A percentile compares a stretch with the other conserved stretches of the same genome.
These are phyloP conservation scores for Nemurella pictetii DNA, from an alignment of 2,888 invertebrate species.

Conservation along the genomic window DNA sequence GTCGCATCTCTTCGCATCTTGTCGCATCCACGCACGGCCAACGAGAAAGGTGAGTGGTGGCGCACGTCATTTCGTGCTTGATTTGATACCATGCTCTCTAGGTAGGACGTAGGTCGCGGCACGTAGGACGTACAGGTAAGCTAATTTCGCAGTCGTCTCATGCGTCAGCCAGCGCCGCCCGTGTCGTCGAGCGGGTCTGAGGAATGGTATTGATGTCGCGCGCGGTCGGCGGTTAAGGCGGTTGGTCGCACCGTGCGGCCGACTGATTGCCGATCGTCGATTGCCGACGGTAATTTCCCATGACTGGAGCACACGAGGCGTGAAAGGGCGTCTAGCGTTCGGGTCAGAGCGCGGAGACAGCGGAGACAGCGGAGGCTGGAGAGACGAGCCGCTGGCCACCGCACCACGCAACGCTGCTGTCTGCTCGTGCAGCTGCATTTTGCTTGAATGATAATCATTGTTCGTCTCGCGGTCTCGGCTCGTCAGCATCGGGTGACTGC, in stretches of 20 bases:
- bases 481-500: too few species aligned
- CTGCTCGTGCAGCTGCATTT: background rate
- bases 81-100: too few species aligned
- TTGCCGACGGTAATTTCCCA: background rate
- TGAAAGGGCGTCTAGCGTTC: background rate
- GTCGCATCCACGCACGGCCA: background rate
- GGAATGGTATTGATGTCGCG: background rate
- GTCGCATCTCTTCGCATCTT: too few species aligned
- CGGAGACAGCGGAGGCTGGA: too few species aligned
- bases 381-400: background rate
- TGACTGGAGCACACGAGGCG: background rate
- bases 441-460: background rate
- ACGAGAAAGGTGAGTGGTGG: background rate
- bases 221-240: background rate
- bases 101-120: too few species aligned
- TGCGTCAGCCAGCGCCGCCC: background rate
- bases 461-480: background rate
- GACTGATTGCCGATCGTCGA: background rate
- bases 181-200: background rate
- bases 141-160: background rate
- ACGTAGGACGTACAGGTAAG: too few species aligned
- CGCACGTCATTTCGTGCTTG: background rate
- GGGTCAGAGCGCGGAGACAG: background rate
- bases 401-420: background rate
- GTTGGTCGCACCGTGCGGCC: background rate